Evolutionary conservation across 2,797 vertebrate species (phyloP).

Genomic region (Brachyrhaphis roseni): DNA sequence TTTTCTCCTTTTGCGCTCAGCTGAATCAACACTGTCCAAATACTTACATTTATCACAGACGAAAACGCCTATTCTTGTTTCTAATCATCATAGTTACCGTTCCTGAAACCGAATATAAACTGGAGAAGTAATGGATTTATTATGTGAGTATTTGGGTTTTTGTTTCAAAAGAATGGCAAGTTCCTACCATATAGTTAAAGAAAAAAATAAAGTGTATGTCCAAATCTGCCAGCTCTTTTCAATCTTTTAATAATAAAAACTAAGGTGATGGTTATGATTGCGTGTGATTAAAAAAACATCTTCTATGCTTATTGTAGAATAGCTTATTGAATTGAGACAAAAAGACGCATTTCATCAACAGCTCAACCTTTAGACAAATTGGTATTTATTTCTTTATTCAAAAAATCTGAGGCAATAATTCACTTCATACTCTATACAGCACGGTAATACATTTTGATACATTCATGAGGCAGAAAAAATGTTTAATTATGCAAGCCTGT

Average conservation of each 20-base stretch:
- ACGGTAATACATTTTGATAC: conserved; percentile 74
- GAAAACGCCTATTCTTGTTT: background rate
- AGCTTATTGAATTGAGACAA: background rate
- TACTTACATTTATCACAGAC: conserved; percentile 32
- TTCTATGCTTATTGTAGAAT: background rate
- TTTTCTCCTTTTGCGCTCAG: conserved; percentile 38
- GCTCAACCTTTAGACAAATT: conserved; percentile 44
- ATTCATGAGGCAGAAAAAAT: conserved; percentile 65
- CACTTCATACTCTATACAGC: conserved; percentile 65
- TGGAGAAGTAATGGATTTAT: background rate
- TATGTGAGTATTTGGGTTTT: background rate
- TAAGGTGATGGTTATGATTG: background rate
- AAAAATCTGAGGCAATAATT: conserved; percentile 70
- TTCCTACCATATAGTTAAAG: background rate
- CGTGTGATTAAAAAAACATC: background rate
- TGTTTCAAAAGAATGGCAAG: background rate
- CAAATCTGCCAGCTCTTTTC: background rate
- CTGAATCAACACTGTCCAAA: conserved; percentile 49
- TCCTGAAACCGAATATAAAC: background rate
- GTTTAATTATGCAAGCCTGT: conserved; percentile 69
- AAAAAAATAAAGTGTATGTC: background rate
- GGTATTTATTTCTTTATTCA: conserved; percentile 69
- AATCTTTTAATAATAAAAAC: background rate
- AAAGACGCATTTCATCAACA: conserved; percentile 15
- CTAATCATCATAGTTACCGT: background rate